A percentile compares a stretch with the other conserved stretches of the same genome.
These are phyloP conservation scores for Adelosebastes latens DNA, from an alignment of 2,797 vertebrate genomes.

Conservation along the genomic window DNA sequence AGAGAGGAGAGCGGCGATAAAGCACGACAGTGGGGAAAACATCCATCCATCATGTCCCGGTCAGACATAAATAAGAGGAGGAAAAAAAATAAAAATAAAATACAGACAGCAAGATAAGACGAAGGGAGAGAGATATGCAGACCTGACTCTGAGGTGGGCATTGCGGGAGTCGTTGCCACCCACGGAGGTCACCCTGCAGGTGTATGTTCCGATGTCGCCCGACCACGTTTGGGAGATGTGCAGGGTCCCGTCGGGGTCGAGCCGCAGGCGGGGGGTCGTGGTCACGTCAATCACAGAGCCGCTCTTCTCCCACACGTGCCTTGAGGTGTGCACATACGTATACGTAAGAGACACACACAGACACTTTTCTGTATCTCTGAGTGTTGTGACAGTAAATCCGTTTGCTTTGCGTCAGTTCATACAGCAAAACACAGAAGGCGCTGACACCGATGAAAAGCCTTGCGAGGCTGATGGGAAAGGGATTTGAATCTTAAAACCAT, in stretches of 20 bases:
- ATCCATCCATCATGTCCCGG: slow-evolving; percentile 63
- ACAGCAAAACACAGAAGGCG: slow-evolving; percentile 48
- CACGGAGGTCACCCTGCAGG: slow-evolving; percentile 92
- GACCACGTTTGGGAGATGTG: slow-evolving; percentile 99
- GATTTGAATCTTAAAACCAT: slow-evolving; percentile 57
- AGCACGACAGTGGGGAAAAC: slow-evolving; percentile 34
- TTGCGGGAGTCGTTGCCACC: slow-evolving; percentile 95
- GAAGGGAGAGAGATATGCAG: slow-evolving; percentile 40
- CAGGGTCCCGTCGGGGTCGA: slow-evolving; percentile 89
- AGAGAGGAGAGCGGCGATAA: slow-evolving; percentile 48
- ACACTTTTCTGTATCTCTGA: neutral
- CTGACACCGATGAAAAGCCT: slow-evolving; percentile 59
- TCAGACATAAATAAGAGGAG: slow-evolving; percentile 53
- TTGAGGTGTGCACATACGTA: slow-evolving; percentile 52
- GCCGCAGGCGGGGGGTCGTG: slow-evolving; percentile 86
- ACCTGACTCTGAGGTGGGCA: slow-evolving; percentile 96
- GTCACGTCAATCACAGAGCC: slow-evolving; percentile 81
- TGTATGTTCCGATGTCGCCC: slow-evolving; percentile 96
- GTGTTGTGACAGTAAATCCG: slow-evolving; percentile 49
- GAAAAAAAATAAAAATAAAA: neutral
- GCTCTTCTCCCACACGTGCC: slow-evolving; percentile 95
- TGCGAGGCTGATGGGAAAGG: slow-evolving; percentile 44
- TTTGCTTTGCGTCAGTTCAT: slow-evolving; percentile 50
- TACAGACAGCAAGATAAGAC: slow-evolving; percentile 21
- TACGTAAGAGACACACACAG: neutral